A percentile compares a stretch with the other conserved stretches of the same genome.
Evolutionary conservation across 2,888 invertebrate species (phyloP).

Genomic region (Belgica antarctica): DNA sequence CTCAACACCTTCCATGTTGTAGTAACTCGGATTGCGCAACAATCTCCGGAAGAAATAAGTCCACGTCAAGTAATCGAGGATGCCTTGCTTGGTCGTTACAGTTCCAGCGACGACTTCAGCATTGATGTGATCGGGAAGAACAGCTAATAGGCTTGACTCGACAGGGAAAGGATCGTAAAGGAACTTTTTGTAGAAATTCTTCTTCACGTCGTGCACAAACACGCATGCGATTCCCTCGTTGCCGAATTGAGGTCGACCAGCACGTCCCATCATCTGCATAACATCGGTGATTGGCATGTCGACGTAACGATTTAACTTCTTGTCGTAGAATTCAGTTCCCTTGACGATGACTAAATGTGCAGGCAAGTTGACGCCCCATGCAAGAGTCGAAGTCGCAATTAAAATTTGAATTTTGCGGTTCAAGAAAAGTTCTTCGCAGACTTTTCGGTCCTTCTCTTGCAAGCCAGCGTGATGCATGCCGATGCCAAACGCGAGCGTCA

Average conservation of each 20-base stretch:
- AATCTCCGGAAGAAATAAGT: conserved; percentile 95
- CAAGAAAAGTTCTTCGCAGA: conserved; percentile 91
- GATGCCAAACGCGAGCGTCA: conserved; percentile 94
- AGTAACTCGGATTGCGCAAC: conserved; percentile 88
- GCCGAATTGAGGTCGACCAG: conserved; percentile 96
- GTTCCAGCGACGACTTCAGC: conserved; percentile 96
- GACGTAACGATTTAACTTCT: conserved; percentile 92
- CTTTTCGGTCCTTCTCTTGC: conserved; percentile 84
- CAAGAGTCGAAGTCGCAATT: conserved; percentile 94
- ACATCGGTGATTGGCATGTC: conserved; percentile 99
- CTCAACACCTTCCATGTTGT: conserved; percentile 72
- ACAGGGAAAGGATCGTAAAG: conserved; percentile 99
- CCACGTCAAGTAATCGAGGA: conserved; percentile 96
- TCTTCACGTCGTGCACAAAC: conserved; percentile 92
- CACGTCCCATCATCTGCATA: conserved; percentile 99
- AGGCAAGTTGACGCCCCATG: conserved; percentile 99
- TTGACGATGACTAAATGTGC: conserved; percentile 98
- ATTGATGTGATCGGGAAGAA: conserved; percentile 94
- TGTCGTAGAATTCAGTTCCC: conserved; percentile 98
- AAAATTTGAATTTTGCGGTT: conserved; percentile 95
- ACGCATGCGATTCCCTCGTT: conserved; percentile 86
- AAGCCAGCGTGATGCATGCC: conserved; percentile 98
- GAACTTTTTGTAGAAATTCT: conserved; percentile 98
- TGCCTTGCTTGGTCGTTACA: conserved; percentile 86
- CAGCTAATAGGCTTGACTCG: conserved; percentile 88